phyloP scores from a whole-genome alignment of 2,797 vertebrate species.

The Peromyscus aztecus region DNA sequence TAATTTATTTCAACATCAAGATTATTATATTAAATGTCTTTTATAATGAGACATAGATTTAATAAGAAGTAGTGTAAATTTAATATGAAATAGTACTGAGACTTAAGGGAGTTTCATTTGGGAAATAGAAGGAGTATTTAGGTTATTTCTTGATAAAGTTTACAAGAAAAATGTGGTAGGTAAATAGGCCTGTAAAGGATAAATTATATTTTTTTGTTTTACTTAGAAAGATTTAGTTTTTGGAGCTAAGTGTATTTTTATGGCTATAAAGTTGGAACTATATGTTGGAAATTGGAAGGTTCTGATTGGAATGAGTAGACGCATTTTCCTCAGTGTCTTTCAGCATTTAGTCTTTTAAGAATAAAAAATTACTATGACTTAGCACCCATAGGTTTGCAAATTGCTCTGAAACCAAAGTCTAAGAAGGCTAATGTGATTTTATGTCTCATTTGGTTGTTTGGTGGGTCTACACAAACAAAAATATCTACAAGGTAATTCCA shows the following conservation, averaged over 20 bases:
- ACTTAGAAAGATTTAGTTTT: conserved; percentile 52
- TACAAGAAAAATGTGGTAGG: conserved; percentile 7
- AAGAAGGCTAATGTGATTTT: background rate
- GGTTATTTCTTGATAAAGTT: conserved; percentile 18
- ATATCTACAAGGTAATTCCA: background rate
- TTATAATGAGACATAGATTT: conserved; percentile 40
- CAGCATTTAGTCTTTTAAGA: conserved; percentile 5
- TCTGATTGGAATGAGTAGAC: background rate
- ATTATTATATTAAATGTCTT: conserved; percentile 19
- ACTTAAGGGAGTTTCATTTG: conserved; percentile 24
- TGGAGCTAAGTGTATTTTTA: conserved; percentile 17
- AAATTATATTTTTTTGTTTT: conserved; percentile 15
- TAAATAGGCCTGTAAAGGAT: background rate
- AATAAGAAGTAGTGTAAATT: conserved; percentile 33
- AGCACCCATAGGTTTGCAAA: background rate
- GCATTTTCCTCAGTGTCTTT: background rate
- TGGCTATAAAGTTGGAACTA: background rate
- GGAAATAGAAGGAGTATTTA: background rate
- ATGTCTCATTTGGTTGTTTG: background rate
- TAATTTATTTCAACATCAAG: conserved; percentile 44
- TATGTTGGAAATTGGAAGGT: conserved; percentile 26
- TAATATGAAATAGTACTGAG: conserved; percentile 52
- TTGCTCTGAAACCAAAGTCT: background rate
- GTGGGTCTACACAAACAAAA: conserved; percentile 13
- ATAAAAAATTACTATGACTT: background rate